Percentiles rank a stretch among this genome's conserved stretches.
Evolutionary conservation across 2,888 invertebrate species (phyloP).

Genomic region (Diogma glabrata): DNA sequence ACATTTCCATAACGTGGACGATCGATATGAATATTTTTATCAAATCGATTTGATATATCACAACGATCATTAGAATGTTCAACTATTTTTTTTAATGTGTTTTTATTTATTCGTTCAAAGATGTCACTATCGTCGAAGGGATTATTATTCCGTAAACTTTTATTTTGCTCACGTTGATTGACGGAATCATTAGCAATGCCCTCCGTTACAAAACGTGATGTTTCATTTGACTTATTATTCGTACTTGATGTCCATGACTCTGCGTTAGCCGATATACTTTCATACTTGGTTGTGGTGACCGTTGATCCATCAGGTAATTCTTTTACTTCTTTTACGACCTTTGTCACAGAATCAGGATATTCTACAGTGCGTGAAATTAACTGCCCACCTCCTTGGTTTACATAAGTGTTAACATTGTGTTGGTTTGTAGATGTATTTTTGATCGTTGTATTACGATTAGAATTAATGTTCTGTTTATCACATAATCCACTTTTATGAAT

Average conservation of each 20-base stretch:
- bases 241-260: constrained; percentile 18
- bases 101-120: no score
- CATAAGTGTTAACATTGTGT: no score
- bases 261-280: constrained; percentile 35
- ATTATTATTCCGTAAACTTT: no score
- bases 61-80: no score
- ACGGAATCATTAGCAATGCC: constrained; percentile 15
- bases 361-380: constrained; percentile 46
- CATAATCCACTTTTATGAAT: constrained; percentile 3
- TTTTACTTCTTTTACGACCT: constrained; percentile 53
- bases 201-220: constrained; percentile 16
- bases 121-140: no score
- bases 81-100: no score
- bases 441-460: not conserved
- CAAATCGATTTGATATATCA: no score
- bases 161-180: no score
- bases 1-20: no score
- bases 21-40: no score
- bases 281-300: constrained; percentile 55
- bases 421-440: constrained; percentile 21
- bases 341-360: constrained; percentile 53
- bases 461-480: not conserved
- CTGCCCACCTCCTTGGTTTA: constrained; percentile 36
- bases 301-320: constrained; percentile 53
- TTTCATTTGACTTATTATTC: constrained; percentile 14